These are phyloP conservation scores for Bacillus rossius DNA, from an alignment of 1,140 invertebrate genomes.

Conservation along the genomic window DNA sequence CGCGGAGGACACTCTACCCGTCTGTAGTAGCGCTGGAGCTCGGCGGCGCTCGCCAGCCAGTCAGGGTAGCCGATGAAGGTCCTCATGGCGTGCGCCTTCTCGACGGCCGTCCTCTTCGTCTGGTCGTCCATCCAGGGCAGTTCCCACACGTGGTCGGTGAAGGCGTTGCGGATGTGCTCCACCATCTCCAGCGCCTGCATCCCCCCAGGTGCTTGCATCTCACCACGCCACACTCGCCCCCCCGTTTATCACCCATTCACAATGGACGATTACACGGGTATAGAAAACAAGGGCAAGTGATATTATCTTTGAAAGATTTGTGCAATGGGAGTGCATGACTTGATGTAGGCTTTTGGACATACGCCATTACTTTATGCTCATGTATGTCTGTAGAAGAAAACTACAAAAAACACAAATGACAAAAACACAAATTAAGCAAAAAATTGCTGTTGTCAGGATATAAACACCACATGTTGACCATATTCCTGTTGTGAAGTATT, in stretches of 20 bases:
- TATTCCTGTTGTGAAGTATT: no score
- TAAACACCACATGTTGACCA: no score
- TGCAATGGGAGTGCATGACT: background rate
- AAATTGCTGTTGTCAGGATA: no score
- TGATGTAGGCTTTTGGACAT: no score
- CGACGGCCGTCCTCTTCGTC: constrained; percentile 54
- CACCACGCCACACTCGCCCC: background rate
- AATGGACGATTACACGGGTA: background rate
- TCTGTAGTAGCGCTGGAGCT: constrained; percentile 51
- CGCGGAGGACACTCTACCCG: no score
- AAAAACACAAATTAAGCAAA: no score
- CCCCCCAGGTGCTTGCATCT: background rate
- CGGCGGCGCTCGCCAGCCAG: constrained; percentile 46
- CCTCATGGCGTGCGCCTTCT: constrained; percentile 57
- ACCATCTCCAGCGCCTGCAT: constrained; percentile 67
- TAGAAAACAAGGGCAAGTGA: no score
- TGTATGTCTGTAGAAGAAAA: no score
- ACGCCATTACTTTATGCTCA: no score
- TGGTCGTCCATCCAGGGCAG: constrained; percentile 73
- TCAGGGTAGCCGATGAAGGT: constrained; percentile 66
- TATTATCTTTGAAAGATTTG: no score
- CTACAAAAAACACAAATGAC: no score
- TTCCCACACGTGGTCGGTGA: constrained; percentile 58
- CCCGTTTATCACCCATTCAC: background rate
- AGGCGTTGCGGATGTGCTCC: constrained; percentile 61